Base-by-base conservation (phyloP, 2,888 invertebrate species). In the Lypha dubia region DNA sequence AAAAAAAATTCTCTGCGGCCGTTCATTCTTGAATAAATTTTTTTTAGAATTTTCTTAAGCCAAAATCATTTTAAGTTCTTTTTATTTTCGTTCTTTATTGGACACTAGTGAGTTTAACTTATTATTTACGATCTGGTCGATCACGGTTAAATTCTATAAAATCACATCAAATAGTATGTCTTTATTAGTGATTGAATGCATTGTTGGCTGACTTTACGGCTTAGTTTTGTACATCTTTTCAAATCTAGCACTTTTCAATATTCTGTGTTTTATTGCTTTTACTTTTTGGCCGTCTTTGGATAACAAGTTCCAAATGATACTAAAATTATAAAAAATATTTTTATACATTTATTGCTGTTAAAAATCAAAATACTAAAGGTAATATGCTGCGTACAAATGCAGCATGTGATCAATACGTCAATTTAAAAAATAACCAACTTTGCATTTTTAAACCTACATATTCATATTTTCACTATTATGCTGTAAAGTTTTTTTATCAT, bases 161-260 rank as follows among this genome's bases (percentile, higher is more conserved):
- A 71, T 79, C 79, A 56, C 44, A 60, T 58, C 46, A 71, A 75
- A 76, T 73, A 67, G 84, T 82, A 86, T 86, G 86, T 86, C 86
- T 86, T 84, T 81, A 86, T 86, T 86, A 86, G 84, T 71, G 81
- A 79, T 76, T 68, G 75, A 44, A 44, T 62, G 9, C 6, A 32
- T 38, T 11, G 3, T 53, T 44, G 22, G 15, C n/a, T 8, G 17
- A 38, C 13, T 51, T n/a, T 22, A 38, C 44, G 15, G 35, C 28
- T 17, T 32, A 38, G 9, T 49, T 53, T 3, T 13, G 15, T 56
- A 8, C n/a, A n/a, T n/a, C n/a, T 56, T 20, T 6, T 8, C 8
- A 63, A 63, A 22, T 24, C 38, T 46, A 81, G 15, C 44, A 62
- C 24, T 41, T 62, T 49, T 82, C 15, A 63, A 71, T 32, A 44